Percentiles rank a stretch among this genome's conserved stretches.
Evolutionary conservation across 2,888 invertebrate genomes (phyloP).

Genomic region (Mamestra brassicae): DNA sequence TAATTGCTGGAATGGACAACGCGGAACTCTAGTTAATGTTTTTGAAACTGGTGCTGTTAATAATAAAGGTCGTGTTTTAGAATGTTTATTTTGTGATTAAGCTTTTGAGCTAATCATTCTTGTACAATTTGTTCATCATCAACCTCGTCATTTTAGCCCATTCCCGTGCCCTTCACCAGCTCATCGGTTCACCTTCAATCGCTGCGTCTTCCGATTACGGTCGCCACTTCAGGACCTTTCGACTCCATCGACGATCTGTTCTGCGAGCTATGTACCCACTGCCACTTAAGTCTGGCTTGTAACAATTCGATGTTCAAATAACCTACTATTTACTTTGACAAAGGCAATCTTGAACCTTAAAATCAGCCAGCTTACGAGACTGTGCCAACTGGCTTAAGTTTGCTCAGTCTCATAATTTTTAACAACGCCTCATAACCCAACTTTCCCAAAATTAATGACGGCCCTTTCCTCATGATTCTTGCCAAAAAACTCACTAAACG

Average conservation of each 20-base stretch:
- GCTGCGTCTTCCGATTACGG: too few relatives aligned
- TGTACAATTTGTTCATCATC: too few relatives aligned
- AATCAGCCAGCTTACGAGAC: not conserved
- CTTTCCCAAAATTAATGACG: slow-evolving; percentile 41
- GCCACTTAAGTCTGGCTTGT: too few relatives aligned
- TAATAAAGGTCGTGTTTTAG: not conserved
- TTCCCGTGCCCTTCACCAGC: too few relatives aligned
- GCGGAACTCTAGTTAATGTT: not conserved
- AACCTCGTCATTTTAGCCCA: too few relatives aligned
- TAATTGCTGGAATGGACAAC: slow-evolving; percentile 4
- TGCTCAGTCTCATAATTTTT: slow-evolving; percentile 4
- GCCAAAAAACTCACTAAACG: slow-evolving; percentile 24
- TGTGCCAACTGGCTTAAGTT: too few relatives aligned
- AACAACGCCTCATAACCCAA: slow-evolving; percentile 15
- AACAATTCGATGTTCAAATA: not conserved
- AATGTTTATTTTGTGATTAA: not conserved
- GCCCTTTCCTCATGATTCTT: slow-evolving; percentile 26
- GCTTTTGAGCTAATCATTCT: too few relatives aligned
- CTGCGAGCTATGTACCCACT: too few relatives aligned
- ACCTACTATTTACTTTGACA: not conserved
- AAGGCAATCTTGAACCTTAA: not conserved
- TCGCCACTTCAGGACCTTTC: too few relatives aligned
- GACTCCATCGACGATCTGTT: too few relatives aligned
- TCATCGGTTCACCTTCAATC: too few relatives aligned
- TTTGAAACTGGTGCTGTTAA: not conserved